Conservation (phyloP, 2,797 vertebrate genomes). For the Bradypodion ventrale region DNA sequence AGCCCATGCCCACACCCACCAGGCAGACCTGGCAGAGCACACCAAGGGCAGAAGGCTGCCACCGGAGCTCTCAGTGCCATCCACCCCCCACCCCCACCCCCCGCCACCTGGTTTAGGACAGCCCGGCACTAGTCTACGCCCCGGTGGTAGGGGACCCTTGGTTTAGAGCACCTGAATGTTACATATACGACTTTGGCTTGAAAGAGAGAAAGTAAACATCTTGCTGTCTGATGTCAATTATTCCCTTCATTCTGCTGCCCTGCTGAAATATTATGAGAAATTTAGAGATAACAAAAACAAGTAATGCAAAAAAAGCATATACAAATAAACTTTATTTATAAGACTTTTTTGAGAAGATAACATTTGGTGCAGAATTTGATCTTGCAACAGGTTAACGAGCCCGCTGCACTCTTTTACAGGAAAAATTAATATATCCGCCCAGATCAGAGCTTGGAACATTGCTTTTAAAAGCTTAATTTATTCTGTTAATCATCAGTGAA, state of each 20-base stretch:
- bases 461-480: neutral
- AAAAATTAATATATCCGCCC: neutral
- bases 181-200: neutral
- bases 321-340: slow-evolving; percentile 15
- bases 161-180: too few relatives aligned
- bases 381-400: neutral
- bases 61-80: too few relatives aligned
- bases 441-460: neutral
- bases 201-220: neutral
- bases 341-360: neutral
- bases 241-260: neutral
- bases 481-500: neutral
- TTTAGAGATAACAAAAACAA: neutral
- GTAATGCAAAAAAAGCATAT: neutral
- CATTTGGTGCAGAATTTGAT: neutral
- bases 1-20: too few relatives aligned
- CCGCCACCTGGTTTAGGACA: too few relatives aligned
- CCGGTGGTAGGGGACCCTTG: too few relatives aligned
- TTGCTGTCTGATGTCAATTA: too few relatives aligned
- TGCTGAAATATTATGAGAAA: neutral
- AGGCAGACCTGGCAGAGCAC: too few relatives aligned
- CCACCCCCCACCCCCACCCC: too few relatives aligned
- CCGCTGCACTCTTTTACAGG: neutral
- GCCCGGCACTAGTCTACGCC: too few relatives aligned
- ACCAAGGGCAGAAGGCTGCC: too few relatives aligned